Evolutionary conservation across 2,888 invertebrate species (phyloP).

Genomic region (Acrobasis consociella): DNA sequence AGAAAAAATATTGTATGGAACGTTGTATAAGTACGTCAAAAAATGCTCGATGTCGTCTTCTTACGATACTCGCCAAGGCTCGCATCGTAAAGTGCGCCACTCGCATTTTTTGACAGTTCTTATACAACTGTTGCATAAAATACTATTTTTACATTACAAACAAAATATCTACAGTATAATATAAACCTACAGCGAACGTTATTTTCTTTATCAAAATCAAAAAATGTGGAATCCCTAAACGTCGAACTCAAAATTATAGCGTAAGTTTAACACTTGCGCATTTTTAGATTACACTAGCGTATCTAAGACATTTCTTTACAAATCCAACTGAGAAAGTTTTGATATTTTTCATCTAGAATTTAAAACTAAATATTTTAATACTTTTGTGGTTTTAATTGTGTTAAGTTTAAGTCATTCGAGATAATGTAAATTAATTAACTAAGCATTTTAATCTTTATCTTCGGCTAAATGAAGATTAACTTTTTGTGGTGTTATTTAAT

Average conservation of each 20-base stretch:
- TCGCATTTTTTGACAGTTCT: too few species aligned
- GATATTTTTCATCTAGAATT: not conserved
- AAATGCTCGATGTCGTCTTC: too few species aligned
- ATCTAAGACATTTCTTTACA: not conserved
- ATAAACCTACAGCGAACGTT: too few species aligned
- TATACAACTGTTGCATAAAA: too few species aligned
- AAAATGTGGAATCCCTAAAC: slow-evolving; percentile 3
- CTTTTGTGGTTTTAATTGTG: not conserved
- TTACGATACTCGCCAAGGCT: too few species aligned
- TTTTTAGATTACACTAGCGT: slow-evolving; percentile 6
- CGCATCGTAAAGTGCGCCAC: too few species aligned
- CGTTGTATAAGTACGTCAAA: too few species aligned
- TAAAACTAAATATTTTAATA: not conserved
- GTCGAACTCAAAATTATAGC: slow-evolving; percentile 22
- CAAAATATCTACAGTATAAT: too few species aligned
- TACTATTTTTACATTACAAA: too few species aligned
- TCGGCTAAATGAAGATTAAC: not conserved
- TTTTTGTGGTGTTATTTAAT: not conserved
- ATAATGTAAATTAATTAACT: not conserved
- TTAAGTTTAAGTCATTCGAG: not conserved
- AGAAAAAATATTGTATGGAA: too few species aligned
- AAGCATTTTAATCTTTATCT: not conserved
- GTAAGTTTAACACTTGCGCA: slow-evolving; percentile 16
- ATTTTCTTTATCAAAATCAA: not conserved
- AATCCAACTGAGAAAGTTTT: not conserved